Evolutionary conservation across 2,113 vertebrate genomes (phyloP), one percentile per base, ranked within the genome.

Genomic region (Trochalopteron elliotii): DNA sequence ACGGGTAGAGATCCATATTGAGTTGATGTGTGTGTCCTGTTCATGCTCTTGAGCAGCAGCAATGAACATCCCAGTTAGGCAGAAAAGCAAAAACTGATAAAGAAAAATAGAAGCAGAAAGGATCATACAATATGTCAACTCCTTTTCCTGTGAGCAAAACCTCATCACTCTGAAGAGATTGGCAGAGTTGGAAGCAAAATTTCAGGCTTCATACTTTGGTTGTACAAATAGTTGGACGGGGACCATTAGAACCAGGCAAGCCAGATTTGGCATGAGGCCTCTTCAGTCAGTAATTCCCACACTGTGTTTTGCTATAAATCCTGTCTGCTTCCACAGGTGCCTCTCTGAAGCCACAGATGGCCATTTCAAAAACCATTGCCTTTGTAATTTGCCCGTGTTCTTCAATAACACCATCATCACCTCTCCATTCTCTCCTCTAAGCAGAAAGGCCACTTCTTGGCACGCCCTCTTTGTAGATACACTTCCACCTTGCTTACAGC

Each of bases 351-450:
- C 33, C 4, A 6, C 12, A 64, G 78, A 28, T 18, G 16, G 50
- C n/a, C 56, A 12, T 56, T 85, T 82, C 50, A 65, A 74, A 56
- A 81, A 45, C 35, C 15, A 7, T 14, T 76, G 69, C 42, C 77
- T 77, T 81, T 56, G 30, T 24, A 52, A 82, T 87, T 68, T 91
- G 25, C 17, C 42, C 24, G 27, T 65, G 22, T 27, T 25, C 49
- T 87, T 57, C 52, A 21, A 22, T 2, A 37, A 10, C 4, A 2
- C 35, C n/a, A 24, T n/a, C 15, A 5, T 25, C 0, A 0, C 18
- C 37, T 47, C 45, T 78, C 23, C 28, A 33, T 25, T 49, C 35
- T 55, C 15, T 15, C 28, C 40, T 27, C 74, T 30, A 49, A 90
- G 40, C 37, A 71, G 39, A 25, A 81, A 31, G 22, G 20, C 5